Evolutionary conservation across 2,797 vertebrate species (phyloP), one percentile per base, ranked within the genome.

Genomic region (Gymnodraco acuticeps): DNA sequence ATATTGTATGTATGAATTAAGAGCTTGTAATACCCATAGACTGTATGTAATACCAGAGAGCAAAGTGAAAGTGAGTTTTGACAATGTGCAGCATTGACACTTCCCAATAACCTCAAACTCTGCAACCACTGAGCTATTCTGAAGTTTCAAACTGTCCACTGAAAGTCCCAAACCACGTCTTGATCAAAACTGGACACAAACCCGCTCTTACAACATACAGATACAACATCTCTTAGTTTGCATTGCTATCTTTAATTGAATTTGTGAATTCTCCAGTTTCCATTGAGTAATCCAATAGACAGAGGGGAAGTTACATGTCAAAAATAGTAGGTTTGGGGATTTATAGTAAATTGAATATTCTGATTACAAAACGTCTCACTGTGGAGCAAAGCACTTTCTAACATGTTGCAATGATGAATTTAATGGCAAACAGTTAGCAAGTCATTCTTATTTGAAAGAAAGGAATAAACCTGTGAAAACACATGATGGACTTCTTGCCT

Each of bases 161-260:
- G n/a, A 63, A 91, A 89, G 75, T 82, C 81, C 85, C 12, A 70
- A 55, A 81, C 84, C 47, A 83, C 51, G 62, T 72, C 74, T 27
- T 3, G 3, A 51, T 65, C 27, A 67, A 69, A 68, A 38, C 48
- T 67, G 58, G 58, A 74, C 42, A 60, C 64, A 68, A 80, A 43
- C 64, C 82, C 75, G 0, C 17, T 86, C 55, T 89, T 90, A 80
- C 83, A 73, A 66, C 78, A 89, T 83, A 27, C 9, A 42, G 23
- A 27, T 27, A 27, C 27, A 17, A 38, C n/a, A 48, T 63, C 12
- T 33, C 12, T 7, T 52, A 12, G 0, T 11, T 17, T 17, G 11
- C 2, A 51, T 8, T 41, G 23, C 45, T 43, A 41, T 51, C 38
- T 60, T 61, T 43, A 12, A 55, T 31, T 41, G 43, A 55, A 4